These are phyloP conservation scores for Candoia aspera DNA, from an alignment of 2,113 vertebrate genomes.

Conservation along the genomic window DNA sequence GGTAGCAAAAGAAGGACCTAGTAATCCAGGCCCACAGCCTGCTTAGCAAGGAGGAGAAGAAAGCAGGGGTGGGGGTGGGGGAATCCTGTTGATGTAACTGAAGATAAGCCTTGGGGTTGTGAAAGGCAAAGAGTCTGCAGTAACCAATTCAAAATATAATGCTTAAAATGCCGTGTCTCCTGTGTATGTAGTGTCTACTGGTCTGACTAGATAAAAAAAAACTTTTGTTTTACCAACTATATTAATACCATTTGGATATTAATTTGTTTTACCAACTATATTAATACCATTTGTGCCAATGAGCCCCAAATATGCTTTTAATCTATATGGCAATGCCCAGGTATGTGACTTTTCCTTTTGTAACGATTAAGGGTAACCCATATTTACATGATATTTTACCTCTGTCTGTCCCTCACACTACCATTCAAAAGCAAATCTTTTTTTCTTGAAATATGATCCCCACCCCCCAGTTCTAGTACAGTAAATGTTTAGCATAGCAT, in stretches of 20 bases:
- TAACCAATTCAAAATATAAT: background rate
- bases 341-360: background rate
- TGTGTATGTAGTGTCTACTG: no score
- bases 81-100: background rate
- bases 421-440: background rate
- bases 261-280: background rate
- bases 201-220: background rate
- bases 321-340: background rate
- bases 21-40: background rate
- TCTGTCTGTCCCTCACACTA: background rate
- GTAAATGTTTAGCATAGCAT: background rate
- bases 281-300: background rate
- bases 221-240: background rate
- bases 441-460: background rate
- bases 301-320: background rate
- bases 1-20: background rate
- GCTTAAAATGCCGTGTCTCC: background rate
- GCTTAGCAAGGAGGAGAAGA: background rate
- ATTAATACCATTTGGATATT: background rate
- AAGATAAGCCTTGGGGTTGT: background rate
- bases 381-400: background rate
- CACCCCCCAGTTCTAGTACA: background rate
- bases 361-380: background rate
- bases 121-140: background rate
- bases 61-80: background rate